phyloP scores from a whole-genome alignment of 2,888 invertebrate species.

The Andrena camellia region DNA sequence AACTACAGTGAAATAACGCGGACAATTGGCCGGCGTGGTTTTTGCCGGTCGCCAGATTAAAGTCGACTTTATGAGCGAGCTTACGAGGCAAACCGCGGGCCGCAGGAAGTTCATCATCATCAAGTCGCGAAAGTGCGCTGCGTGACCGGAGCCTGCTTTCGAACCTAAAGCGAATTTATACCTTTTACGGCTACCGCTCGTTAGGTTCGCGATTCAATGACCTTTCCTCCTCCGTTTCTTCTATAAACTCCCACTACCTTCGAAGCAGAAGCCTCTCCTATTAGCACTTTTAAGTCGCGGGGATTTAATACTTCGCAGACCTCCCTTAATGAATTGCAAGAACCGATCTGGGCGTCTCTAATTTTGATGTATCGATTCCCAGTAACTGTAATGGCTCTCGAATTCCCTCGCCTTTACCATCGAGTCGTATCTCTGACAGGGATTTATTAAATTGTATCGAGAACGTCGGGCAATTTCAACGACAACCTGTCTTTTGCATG shows the following conservation, averaged over 20 bases:
- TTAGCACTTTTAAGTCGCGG: background rate
- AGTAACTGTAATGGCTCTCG: background rate
- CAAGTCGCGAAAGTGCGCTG: constrained; percentile 75
- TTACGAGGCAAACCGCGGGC: constrained; percentile 73
- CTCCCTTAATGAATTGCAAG: constrained; percentile 1
- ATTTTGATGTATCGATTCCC: constrained; percentile 7
- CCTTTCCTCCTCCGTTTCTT: constrained; percentile 54
- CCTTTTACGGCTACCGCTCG: constrained; percentile 79
- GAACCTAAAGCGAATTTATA: constrained; percentile 80
- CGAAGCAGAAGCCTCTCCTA: constrained; percentile 22
- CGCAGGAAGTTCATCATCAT: constrained; percentile 83
- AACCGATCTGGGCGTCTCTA: background rate
- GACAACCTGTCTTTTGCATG: constrained; percentile 25
- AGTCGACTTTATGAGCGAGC: constrained; percentile 82
- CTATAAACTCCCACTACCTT: constrained; percentile 4
- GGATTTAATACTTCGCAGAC: constrained; percentile 8
- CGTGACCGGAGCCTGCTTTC: constrained; percentile 69
- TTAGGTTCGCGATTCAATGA: constrained; percentile 76
- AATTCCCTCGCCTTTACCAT: background rate
- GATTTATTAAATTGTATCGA: constrained; percentile 11
- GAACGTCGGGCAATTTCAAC: constrained; percentile 1
- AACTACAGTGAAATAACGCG: constrained; percentile 50
- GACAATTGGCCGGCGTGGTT: constrained; percentile 62
- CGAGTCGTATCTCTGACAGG: constrained; percentile 4
- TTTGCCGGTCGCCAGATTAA: constrained; percentile 76